Evolutionary conservation across 2,797 vertebrate genomes (phyloP), one percentile per base, ranked within the genome.

Genomic region (Pseudochirops corinnae): DNA sequence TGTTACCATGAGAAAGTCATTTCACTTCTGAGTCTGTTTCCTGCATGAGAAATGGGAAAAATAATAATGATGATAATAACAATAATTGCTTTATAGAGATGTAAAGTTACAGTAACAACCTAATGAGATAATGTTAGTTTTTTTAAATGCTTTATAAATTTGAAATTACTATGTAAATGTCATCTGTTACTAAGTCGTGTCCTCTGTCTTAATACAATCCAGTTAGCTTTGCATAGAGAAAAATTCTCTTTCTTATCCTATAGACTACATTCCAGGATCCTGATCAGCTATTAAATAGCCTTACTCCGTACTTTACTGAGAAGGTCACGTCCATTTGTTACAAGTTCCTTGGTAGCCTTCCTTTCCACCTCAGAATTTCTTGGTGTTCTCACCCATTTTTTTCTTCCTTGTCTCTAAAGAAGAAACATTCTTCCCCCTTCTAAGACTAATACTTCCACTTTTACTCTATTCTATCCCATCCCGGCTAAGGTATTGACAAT

Each of bases 191-290:
- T 50, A 50, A 87, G 6, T 58, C 58, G 26, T 0, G 26, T 18
- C 39, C 29, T 39, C 57, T 39, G 21, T 95, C 12, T 28, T 95
- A 33, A 28, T 92, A 12, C 33, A 55, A 21, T 93, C 50, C 60
- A 39, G 93, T 92, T 82, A 94, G 91, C 24, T 56, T 90, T 93
- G 55, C 57, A 46, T 62, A 62, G 58, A 52, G 46, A 55, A 95
- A 91, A 12, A 1, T 1, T 56, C 58, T 55, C 29, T 87, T 91
- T 28, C 5, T 6, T 91, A n/a, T 18, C 12, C 50, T 9, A 11
- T 57, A 3, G 90, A 31, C 29, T 28, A 4, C 74, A 46, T 90
- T 14, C 55, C 50, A 3, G 90, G 39, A 55, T 31, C 10, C 26
- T 91, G 3, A 90, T 28, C 24, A n/a, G 18, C n/a, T 33, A 0